Percentiles rank a stretch among this genome's conserved stretches.
Conservation (phyloP, 1,140 invertebrate genomes). For the Cotesia chilonis region DNA sequence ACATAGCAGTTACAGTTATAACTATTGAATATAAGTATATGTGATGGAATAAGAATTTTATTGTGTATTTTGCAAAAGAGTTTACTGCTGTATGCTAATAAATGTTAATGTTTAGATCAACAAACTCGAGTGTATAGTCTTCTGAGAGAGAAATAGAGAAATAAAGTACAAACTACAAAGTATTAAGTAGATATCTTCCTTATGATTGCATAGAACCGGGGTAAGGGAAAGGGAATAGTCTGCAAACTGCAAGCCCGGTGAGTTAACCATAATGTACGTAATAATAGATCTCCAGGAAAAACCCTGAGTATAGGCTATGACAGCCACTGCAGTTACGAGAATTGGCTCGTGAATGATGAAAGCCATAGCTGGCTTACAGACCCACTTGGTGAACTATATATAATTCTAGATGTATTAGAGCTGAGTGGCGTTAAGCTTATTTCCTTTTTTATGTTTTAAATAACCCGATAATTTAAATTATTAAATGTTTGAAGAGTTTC, state of each 20-base stretch:
- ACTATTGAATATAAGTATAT: too few relatives aligned
- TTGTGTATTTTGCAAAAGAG: too few relatives aligned
- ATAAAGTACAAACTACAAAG: background rate
- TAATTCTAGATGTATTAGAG: constrained; percentile 13
- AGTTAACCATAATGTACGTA: constrained; percentile 28
- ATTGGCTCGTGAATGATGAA: constrained; percentile 34
- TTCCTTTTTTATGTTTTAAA: too few relatives aligned
- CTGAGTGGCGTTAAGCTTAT: constrained; percentile 3
- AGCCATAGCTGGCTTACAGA: constrained; percentile 14
- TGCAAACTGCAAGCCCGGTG: constrained; percentile 29
- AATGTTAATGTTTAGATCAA: too few relatives aligned
- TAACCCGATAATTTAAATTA: too few relatives aligned
- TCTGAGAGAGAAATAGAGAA: background rate
- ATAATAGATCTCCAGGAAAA: constrained; percentile 43
- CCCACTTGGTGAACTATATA: constrained; percentile 30
- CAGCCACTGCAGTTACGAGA: constrained; percentile 22
- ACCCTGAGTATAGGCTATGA: constrained; percentile 29
- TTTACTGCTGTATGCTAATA: too few relatives aligned
- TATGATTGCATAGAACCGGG: background rate
- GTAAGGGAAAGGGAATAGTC: background rate
- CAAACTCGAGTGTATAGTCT: too few relatives aligned
- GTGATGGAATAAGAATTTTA: too few relatives aligned
- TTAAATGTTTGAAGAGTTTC: too few relatives aligned
- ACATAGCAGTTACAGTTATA: too few relatives aligned
- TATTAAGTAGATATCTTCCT: background rate